phyloP scores from a whole-genome alignment of 2,113 vertebrate genomes.

The Phyllopteryx taeniolatus region DNA sequence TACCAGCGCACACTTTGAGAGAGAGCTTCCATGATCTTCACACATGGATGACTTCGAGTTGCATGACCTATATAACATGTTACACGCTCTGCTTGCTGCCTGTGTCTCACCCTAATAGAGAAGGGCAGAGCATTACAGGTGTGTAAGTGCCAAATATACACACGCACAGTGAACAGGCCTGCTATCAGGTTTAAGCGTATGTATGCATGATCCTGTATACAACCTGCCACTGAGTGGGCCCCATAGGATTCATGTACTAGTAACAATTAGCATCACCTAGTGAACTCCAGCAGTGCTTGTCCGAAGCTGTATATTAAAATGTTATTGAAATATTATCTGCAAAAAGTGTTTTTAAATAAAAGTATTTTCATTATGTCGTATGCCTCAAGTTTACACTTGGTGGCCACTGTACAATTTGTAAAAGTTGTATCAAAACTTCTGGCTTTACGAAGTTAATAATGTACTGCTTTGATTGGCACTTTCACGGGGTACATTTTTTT shows the following conservation, averaged over 20 bases:
- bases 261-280: slow-evolving; percentile 29
- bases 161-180: slow-evolving; percentile 32
- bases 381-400: neutral
- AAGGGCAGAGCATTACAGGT: slow-evolving; percentile 71
- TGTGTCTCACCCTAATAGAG: slow-evolving; percentile 65
- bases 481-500: too few relatives aligned
- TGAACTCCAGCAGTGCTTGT: slow-evolving; percentile 28
- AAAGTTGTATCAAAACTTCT: too few relatives aligned
- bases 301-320: neutral
- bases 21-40: slow-evolving; percentile 71
- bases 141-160: slow-evolving; percentile 34
- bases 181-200: slow-evolving; percentile 39
- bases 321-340: neutral
- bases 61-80: slow-evolving; percentile 78
- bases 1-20: slow-evolving; percentile 41
- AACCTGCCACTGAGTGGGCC: slow-evolving; percentile 54
- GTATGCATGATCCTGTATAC: slow-evolving; percentile 50
- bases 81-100: slow-evolving; percentile 69
- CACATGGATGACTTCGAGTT: slow-evolving; percentile 74
- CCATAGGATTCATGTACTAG: slow-evolving; percentile 40
- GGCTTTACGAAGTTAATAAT: too few relatives aligned
- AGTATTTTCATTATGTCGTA: too few relatives aligned
- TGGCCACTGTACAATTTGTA: neutral
- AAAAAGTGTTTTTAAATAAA: too few relatives aligned
- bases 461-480: too few relatives aligned